Percentiles rank a stretch among this genome's conserved stretches.
These are phyloP conservation scores for Stenopsyche tienmushanensis DNA, from an alignment of 1,140 invertebrate genomes.

Conservation along the genomic window DNA sequence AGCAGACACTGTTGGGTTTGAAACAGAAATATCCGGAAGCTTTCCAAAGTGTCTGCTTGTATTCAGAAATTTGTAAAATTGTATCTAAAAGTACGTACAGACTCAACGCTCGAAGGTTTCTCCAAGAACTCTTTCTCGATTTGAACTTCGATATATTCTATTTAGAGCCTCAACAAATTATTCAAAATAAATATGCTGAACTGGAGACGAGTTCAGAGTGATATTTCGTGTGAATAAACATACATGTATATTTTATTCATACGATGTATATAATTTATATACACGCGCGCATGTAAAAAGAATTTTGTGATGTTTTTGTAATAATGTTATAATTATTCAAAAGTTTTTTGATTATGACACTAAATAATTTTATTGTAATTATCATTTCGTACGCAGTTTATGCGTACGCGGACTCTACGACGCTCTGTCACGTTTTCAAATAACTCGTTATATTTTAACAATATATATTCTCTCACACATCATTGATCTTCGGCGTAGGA, in stretches of 20 bases:
- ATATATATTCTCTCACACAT: no score
- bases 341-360: background rate
- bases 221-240: background rate
- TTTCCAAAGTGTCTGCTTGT: slow-evolving; percentile 89
- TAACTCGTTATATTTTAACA: no score
- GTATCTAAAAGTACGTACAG: slow-evolving; percentile 79
- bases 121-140: slow-evolving; percentile 94
- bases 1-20: slow-evolving; percentile 69
- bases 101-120: slow-evolving; percentile 78
- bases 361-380: background rate
- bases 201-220: no score
- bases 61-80: slow-evolving; percentile 85
- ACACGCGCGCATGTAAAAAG: no score
- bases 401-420: no score
- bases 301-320: background rate
- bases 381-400: slow-evolving; percentile 14
- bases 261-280: background rate
- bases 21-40: slow-evolving; percentile 83
- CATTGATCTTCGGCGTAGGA: no score
- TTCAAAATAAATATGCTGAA: slow-evolving; percentile 32
- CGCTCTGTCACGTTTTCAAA: no score
- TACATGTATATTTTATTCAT: background rate
- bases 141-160: slow-evolving; percentile 68
- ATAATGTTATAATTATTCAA: background rate
- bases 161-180: slow-evolving; percentile 51